Conservation (phyloP, 1,140 invertebrate genomes). For the Drosophila erecta region DNA sequence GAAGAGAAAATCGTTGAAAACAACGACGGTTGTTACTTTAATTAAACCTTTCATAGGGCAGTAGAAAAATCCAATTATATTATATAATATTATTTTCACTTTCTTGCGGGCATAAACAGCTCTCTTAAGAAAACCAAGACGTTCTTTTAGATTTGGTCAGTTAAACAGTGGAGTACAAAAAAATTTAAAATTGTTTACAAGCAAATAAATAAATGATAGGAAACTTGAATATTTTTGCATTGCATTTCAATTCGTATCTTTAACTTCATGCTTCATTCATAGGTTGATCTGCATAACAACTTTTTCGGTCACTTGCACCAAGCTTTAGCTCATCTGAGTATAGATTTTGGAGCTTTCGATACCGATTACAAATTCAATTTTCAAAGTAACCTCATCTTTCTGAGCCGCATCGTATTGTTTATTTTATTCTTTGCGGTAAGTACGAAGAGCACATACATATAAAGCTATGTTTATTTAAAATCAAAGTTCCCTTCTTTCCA, state of each 20-base stretch:
- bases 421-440: neutral
- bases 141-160: too few relatives aligned
- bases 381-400: neutral
- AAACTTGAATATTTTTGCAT: neutral
- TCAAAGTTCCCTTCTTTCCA: neutral
- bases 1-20: neutral
- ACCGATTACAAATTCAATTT: neutral
- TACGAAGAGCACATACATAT: neutral
- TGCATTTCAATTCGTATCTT: neutral
- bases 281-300: neutral
- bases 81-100: too few relatives aligned
- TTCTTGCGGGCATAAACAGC: too few relatives aligned
- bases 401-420: neutral
- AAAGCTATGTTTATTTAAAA: neutral
- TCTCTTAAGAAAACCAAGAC: too few relatives aligned
- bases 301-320: neutral
- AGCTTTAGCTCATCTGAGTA: conserved; percentile 3
- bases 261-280: conserved; percentile 2
- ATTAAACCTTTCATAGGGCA: too few relatives aligned
- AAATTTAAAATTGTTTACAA: neutral
- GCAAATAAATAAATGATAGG: neutral
- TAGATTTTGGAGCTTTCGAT: neutral
- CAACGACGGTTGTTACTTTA: neutral
- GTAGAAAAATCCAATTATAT: too few relatives aligned
- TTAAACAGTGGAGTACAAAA: too few relatives aligned